Base-by-base conservation (phyloP, 2,113 vertebrate genomes). In the Columba janthina region DNA sequence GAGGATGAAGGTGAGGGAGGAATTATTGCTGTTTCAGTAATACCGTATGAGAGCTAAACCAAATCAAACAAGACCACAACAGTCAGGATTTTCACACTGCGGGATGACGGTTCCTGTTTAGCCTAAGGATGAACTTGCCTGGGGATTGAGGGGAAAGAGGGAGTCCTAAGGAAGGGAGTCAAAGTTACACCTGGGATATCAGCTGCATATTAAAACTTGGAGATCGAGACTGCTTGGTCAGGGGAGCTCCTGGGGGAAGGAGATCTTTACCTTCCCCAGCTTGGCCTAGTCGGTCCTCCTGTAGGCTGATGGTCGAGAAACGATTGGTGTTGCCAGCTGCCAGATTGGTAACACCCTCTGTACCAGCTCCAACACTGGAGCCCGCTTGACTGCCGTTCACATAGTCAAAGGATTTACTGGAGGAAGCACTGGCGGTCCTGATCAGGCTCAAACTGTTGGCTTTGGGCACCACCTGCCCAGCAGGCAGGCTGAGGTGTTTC, bases 121-220 rank as follows among this genome's bases (percentile, higher is more conserved):
- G 86, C 91, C 91, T 96, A 97, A 95, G 93, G 95, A 98, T 95
- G 97, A 97, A 98, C 80, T 96, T 97, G 69, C 95, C 95, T 88
- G 79, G 88, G 98, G 62, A 85, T 94, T 95, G 94, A 93, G 77
- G 81, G 75, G 51, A 83, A 94, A 91, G 31, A 83, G 31, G 78
- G 93, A 92, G 60, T 93, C 72, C 72, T 80, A 94, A 90, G 66
- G 91, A 88, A 94, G 74, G 91, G 75, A 64, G 58, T 94, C 83
- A 84, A 96, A 96, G 82, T 97, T 99, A 99, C 97, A 99, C 99
- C 98, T 99, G 99, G 96, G 99, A 99, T 98, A 99, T 99, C 97
- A 99, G 98, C 98, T 99, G 99, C 99, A 99, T 99, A 99, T 99
- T 99, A 98, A 99, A 99, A 98, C 99, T 99, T 94, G 99, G 99